Percentiles rank a stretch among this genome's conserved stretches.
These are phyloP conservation scores for Gobiocypris rarus DNA, from an alignment of 2,113 vertebrate species.

Conservation along the genomic window DNA sequence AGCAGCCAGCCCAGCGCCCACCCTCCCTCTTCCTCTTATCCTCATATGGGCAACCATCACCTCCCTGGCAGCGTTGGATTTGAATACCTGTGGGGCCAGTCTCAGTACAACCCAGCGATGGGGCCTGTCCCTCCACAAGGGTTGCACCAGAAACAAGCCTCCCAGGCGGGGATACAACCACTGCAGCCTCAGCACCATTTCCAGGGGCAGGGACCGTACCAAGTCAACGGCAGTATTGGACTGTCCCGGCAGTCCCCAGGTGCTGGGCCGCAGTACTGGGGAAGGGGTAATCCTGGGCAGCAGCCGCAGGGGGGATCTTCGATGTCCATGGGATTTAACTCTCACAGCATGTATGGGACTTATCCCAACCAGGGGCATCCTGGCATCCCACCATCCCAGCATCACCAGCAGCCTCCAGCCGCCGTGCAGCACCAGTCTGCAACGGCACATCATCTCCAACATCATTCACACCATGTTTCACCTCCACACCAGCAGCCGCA, in stretches of 20 bases:
- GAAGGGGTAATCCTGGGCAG: constrained; percentile 79
- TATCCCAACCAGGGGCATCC: constrained; percentile 75
- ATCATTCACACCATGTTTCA: constrained; percentile 69
- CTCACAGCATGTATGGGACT: constrained; percentile 70
- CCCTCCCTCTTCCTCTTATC: constrained; percentile 79
- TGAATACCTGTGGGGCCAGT: constrained; percentile 92
- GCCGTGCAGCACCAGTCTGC: constrained; percentile 66
- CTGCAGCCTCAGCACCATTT: constrained; percentile 79
- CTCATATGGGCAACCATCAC: constrained; percentile 79
- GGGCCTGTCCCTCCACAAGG: constrained; percentile 69
- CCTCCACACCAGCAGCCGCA: constrained; percentile 66
- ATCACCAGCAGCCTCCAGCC: constrained; percentile 66
- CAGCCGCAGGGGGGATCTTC: constrained; percentile 81
- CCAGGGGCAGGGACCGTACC: constrained; percentile 84
- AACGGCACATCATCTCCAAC: constrained; percentile 67
- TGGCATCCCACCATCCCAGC: constrained; percentile 68
- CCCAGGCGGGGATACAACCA: constrained; percentile 70
- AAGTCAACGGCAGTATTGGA: constrained; percentile 84
- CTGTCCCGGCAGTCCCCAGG: constrained; percentile 72
- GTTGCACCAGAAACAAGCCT: constrained; percentile 84
- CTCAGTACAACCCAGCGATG: constrained; percentile 80
- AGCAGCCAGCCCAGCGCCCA: constrained; percentile 86
- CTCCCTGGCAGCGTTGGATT: constrained; percentile 82
- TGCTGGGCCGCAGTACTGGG: constrained; percentile 84
- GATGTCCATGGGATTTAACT: constrained; percentile 71